Conservation (phyloP, 1,140 invertebrate genomes). For the Meteorus sp. region DNA sequence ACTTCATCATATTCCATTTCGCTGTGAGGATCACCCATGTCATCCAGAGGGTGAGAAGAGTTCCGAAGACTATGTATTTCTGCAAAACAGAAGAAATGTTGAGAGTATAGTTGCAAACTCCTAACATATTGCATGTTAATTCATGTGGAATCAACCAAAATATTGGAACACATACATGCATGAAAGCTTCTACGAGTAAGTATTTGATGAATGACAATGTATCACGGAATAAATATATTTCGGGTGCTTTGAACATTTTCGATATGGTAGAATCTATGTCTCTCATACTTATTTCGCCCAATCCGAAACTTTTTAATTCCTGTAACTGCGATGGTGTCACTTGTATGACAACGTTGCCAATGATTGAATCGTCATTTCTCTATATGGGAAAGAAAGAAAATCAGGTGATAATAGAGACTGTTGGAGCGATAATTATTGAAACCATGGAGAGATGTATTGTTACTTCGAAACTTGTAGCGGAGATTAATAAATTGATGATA, state of each 20-base stretch:
- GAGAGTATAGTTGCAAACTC: background rate
- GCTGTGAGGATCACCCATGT: slow-evolving; percentile 18
- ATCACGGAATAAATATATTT: slow-evolving; percentile 19
- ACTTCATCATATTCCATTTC: slow-evolving; percentile 27
- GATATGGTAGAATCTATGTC: slow-evolving; percentile 41
- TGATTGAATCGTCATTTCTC: slow-evolving; percentile 31
- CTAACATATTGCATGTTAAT: background rate
- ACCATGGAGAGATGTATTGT: background rate
- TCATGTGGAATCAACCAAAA: background rate
- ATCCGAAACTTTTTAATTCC: slow-evolving; percentile 35
- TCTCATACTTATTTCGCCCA: slow-evolving; percentile 35
- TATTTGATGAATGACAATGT: slow-evolving; percentile 10
- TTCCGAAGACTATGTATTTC: slow-evolving; percentile 30
- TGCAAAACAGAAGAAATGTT: slow-evolving; percentile 23
- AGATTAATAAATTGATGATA: slow-evolving; percentile 38
- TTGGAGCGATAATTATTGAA: background rate
- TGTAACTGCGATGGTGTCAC: slow-evolving; percentile 35
- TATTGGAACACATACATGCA: slow-evolving; percentile 32
- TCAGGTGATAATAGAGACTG: background rate
- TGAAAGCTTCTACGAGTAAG: slow-evolving; percentile 20
- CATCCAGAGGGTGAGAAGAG: slow-evolving; percentile 23
- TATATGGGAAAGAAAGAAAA: slow-evolving; percentile 27
- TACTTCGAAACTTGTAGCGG: slow-evolving; percentile 38
- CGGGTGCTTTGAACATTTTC: slow-evolving; percentile 32
- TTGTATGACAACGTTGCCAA: slow-evolving; percentile 35